These are phyloP conservation scores for Aramus guarauna DNA, from an alignment of 2,113 vertebrate species.

Conservation along the genomic window DNA sequence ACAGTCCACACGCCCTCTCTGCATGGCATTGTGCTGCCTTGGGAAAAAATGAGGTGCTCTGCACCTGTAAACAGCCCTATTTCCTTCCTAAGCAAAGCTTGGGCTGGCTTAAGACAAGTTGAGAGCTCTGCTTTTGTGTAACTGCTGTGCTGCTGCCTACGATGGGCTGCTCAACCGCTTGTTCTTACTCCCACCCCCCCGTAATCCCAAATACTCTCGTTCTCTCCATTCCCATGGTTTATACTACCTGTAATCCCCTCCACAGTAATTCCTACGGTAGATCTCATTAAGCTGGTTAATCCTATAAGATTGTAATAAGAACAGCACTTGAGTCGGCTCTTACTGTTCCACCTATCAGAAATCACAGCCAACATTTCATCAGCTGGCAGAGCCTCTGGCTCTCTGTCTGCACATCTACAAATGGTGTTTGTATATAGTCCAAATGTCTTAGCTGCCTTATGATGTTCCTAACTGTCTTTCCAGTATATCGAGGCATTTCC, in stretches of 20 bases:
- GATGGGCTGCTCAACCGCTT: not conserved
- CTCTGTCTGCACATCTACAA: not conserved
- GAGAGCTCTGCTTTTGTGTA: not conserved
- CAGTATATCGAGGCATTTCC: not conserved
- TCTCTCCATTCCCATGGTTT: not conserved
- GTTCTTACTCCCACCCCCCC: not conserved
- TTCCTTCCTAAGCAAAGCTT: not conserved
- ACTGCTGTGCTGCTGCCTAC: not conserved
- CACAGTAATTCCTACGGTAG: not conserved
- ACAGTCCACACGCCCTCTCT: fast-evolving
- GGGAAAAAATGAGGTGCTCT: not conserved
- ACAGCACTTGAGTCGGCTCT: not conserved
- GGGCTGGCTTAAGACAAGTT: not conserved
- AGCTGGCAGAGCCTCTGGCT: not conserved
- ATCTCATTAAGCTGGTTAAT: not conserved
- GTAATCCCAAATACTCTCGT: not conserved
- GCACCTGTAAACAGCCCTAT: not conserved
- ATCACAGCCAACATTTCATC: not conserved
- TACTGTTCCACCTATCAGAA: not conserved
- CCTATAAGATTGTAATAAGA: not conserved
- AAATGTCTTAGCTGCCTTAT: not conserved
- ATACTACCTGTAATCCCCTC: not conserved
- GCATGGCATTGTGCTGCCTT: not conserved
- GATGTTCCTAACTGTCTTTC: not conserved
- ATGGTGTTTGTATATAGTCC: not conserved